Base-by-base conservation (phyloP, 2,888 invertebrate species). In the Drosophila histrio region DNA sequence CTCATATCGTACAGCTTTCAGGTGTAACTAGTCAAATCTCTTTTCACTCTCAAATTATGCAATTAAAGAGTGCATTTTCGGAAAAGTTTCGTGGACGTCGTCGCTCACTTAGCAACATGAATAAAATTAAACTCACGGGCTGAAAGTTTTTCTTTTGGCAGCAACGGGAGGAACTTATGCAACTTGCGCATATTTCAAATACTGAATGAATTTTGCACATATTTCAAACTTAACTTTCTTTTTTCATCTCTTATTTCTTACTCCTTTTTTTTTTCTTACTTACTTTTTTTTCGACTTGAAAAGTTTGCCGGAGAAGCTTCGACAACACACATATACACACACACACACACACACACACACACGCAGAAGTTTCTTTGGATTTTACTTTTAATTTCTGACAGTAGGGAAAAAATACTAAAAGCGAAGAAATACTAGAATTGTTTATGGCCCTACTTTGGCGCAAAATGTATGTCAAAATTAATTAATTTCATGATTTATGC, bases 401-500 rank as follows among this genome's bases (percentile, higher is more conserved):
- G 30, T 26, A 3, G 36, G 21, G 22, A 13, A 38, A 63, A 57
- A 66, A 53, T 21, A 46, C 5, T 32, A n/a, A 22, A 38, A 24
- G 41, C 38, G 15, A 28, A 64, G 46, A 49, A 67, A 70, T 66
- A 86, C 62, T 54, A 53, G 82, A 83, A 81, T 87, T 85, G 86
- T 88, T 88, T 75, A 82, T 76, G 72, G 67, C 70, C 67, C 78
- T 71, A 68, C 84, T 87, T 82, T 68, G 70, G 74, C 60, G 54
- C 41, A 87, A 82, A 85, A 89, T 89, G 78, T 90, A 78, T 91
- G 91, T 91, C 91, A 91, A 90, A 91, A 89, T 91, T 91, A 91
- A 91, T 91, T 91, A 91, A 91, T 91, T 91, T 91, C 89, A 79
- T 91, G 91, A 91, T 91, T 91, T 91, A 91, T 91, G 90, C 82